A percentile compares a stretch with the other conserved stretches of the same genome.
Conservation (phyloP, 1,140 invertebrate genomes). For the Dendrolimus punctatus region DNA sequence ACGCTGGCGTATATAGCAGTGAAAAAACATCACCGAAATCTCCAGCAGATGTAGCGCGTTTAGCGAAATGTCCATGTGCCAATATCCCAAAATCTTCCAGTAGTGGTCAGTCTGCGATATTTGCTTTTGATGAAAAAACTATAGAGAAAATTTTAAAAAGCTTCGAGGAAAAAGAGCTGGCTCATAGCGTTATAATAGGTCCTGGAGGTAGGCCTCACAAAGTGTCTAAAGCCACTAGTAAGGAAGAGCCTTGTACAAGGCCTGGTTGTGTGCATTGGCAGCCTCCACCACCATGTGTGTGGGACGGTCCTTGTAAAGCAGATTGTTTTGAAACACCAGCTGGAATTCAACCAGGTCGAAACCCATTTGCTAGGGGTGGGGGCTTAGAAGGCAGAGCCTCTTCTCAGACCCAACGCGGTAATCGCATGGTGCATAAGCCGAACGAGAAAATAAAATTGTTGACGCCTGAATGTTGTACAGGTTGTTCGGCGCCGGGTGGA, state of each 20-base stretch:
- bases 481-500: conserved; percentile 34
- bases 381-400: conserved; percentile 4
- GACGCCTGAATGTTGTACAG: conserved; percentile 39
- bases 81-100: neutral
- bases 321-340: conserved; percentile 45
- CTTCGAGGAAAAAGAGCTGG: conserved; percentile 38
- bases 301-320: conserved; percentile 48
- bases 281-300: conserved; percentile 44
- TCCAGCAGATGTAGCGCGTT: neutral
- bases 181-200: conserved; percentile 14
- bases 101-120: conserved; percentile 14
- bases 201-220: conserved; percentile 20
- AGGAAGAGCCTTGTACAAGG: conserved; percentile 38
- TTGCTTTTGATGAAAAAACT: conserved; percentile 33
- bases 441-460: conserved; percentile 27
- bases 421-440: conserved; percentile 1
- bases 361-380: conserved; percentile 23
- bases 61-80: conserved; percentile 11
- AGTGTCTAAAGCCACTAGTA: conserved; percentile 17
- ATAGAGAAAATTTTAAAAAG: conserved; percentile 27
- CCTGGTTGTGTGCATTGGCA: conserved; percentile 49
- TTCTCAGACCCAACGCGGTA: neutral
- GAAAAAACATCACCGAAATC: neutral
- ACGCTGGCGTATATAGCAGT: neutral
- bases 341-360: conserved; percentile 34